Evolutionary conservation across 2,113 vertebrate genomes (phyloP).

Genomic region (Ammospiza nelsoni): DNA sequence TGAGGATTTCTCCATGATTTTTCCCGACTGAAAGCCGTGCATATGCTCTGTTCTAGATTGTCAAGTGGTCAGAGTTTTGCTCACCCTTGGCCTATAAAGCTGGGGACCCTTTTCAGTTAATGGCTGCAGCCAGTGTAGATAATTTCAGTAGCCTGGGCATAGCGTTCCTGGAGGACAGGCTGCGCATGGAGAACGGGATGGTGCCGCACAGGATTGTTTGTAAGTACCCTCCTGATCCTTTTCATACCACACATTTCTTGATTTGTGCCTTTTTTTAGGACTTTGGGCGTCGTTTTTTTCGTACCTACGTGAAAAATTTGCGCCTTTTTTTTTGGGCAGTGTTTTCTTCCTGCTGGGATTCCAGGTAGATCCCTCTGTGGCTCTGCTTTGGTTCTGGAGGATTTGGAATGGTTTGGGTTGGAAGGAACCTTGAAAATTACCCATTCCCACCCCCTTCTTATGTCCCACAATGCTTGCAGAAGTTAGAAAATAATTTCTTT

Average conservation of each 20-base stretch:
- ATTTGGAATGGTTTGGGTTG: too few species aligned
- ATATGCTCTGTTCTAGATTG: slow-evolving; percentile 75
- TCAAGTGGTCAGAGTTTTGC: slow-evolving; percentile 91
- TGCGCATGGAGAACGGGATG: slow-evolving; percentile 90
- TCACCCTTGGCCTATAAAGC: slow-evolving; percentile 84
- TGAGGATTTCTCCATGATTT: neutral
- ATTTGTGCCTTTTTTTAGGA: neutral
- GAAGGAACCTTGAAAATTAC: too few species aligned
- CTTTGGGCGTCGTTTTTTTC: neutral
- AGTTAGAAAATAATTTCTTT: too few species aligned
- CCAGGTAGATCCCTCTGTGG: neutral
- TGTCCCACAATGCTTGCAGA: too few species aligned
- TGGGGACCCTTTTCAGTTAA: slow-evolving; percentile 82
- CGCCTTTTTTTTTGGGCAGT: neutral
- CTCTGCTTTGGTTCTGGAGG: neutral
- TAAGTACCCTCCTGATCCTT: slow-evolving; percentile 66
- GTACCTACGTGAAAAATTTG: rapidly evolving
- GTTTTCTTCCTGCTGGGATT: neutral
- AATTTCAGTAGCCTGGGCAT: slow-evolving; percentile 90
- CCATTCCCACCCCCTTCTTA: too few species aligned
- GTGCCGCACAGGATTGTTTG: slow-evolving; percentile 90
- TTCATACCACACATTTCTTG: neutral
- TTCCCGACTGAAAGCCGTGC: neutral
- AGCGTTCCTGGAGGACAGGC: slow-evolving; percentile 92
- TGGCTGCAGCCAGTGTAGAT: slow-evolving; percentile 89